Conservation (phyloP, 53 echinoderm and acorn worm species). For the Henricia sp. region DNA sequence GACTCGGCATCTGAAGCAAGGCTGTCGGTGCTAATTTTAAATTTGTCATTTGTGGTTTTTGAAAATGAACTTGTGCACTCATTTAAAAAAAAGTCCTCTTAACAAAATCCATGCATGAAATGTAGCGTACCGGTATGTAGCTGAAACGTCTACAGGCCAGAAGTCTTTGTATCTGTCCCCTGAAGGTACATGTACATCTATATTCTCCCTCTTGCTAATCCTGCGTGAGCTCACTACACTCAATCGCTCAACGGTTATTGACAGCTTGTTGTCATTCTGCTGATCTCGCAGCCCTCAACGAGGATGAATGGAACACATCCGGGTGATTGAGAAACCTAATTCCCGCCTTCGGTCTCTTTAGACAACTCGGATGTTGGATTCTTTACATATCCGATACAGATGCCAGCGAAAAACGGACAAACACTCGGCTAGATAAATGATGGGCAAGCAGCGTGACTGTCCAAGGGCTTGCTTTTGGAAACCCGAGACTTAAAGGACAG, state of each 20-base stretch:
- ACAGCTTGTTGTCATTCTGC: constrained; percentile 8
- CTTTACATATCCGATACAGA: background rate
- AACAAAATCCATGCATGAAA: background rate
- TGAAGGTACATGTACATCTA: background rate
- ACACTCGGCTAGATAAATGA: background rate
- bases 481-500: background rate
- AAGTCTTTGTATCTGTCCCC: background rate
- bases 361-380: background rate
- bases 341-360: too few relatives aligned
- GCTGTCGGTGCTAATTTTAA: too few relatives aligned
- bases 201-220: background rate
- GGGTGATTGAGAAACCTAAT: constrained; percentile 7
- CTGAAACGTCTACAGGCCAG: background rate
- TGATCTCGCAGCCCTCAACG: background rate
- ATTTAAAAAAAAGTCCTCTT: too few relatives aligned
- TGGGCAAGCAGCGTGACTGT: background rate
- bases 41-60: too few relatives aligned
- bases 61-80: too few relatives aligned
- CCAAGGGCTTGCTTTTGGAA: background rate
- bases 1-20: too few relatives aligned
- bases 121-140: background rate
- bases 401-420: background rate
- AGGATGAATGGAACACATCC: background rate
- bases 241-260: background rate
- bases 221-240: background rate